Evolutionary conservation across 2,113 vertebrate species (phyloP).

Genomic region (Turdus rufiventris): DNA sequence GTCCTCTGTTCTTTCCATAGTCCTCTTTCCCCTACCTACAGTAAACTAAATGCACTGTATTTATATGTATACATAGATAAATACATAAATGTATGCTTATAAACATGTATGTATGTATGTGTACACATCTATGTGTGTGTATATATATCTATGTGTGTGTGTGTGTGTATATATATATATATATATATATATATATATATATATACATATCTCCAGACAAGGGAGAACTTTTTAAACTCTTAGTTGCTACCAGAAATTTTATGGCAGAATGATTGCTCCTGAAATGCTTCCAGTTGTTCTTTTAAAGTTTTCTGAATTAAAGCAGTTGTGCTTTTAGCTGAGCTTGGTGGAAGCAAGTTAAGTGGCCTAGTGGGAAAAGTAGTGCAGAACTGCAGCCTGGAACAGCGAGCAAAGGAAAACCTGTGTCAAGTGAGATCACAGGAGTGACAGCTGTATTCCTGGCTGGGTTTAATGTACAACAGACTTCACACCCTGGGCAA

Average conservation of each 20-base stretch:
- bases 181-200: neutral
- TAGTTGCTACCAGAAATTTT: neutral
- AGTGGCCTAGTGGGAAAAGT: neutral
- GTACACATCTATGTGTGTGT: too few relatives aligned
- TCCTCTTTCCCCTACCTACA: too few relatives aligned
- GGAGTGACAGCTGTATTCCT: neutral
- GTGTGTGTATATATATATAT: accelerated
- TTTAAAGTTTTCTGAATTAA: neutral
- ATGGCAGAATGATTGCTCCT: neutral
- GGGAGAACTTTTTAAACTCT: neutral
- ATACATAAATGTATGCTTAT: too few relatives aligned
- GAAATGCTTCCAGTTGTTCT: neutral
- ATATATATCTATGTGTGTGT: accelerated
- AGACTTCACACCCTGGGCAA: neutral
- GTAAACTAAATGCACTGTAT: neutral
- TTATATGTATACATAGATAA: neutral
- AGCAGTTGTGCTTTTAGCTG: neutral
- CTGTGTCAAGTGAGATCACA: neutral
- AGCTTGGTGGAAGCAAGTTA: neutral
- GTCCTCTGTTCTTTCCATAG: too few relatives aligned
- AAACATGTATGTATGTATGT: too few relatives aligned
- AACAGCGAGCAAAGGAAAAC: neutral
- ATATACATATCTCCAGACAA: neutral
- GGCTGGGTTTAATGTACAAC: neutral
- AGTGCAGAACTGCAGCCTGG: neutral